Evolutionary conservation across 2,113 vertebrate genomes (phyloP), one percentile per base, ranked within the genome.

Genomic region (Herpailurus yagouaroundi): DNA sequence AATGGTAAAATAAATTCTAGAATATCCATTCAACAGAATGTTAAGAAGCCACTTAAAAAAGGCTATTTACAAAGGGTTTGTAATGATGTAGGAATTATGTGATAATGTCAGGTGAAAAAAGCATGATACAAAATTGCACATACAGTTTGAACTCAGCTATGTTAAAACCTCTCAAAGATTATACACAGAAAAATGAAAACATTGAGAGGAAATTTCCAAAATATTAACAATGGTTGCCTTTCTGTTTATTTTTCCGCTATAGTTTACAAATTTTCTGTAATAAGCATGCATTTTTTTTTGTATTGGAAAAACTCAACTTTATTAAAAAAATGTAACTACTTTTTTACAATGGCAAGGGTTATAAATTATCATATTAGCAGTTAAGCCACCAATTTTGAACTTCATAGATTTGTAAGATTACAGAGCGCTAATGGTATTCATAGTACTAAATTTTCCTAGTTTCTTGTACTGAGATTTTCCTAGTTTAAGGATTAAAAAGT

Each of bases 241-340:
- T 89, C n/a, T 73, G 36, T 81, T 95, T 86, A 36, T 74, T 86
- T 88, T 19, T n/a, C 5, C 1, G 0, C 36, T 33, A 11, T 64
- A 79, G 19, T 69, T 92, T 84, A 63, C 23, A 38, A 29, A 36
- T 95, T 88, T 92, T 92, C 60, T 71, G 5, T 83, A 66, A 73
- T 92, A 50, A 94, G 73, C n/a, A 25, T 60, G 3, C 19, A 60
- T 68, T 93, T 89, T 23, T 23, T 89, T 94, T 87, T 84, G 50
- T 82, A 90, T 80, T 90, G 63, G 77, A 90, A 96, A 95, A 92
- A 33, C 2, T 81, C n/a, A 91, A 77, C 10, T 83, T 91, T 57
- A 85, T 68, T 60, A 52, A 45, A 80, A 86, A 88, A 64, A 89
- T 50, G 73, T 63, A 89, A n/a, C 33, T 63, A 4, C 23, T 89